Percentiles rank a stretch among this genome's conserved stretches.
Evolutionary conservation across 2,888 invertebrate genomes (phyloP).

Genomic region (Phasia obesa): DNA sequence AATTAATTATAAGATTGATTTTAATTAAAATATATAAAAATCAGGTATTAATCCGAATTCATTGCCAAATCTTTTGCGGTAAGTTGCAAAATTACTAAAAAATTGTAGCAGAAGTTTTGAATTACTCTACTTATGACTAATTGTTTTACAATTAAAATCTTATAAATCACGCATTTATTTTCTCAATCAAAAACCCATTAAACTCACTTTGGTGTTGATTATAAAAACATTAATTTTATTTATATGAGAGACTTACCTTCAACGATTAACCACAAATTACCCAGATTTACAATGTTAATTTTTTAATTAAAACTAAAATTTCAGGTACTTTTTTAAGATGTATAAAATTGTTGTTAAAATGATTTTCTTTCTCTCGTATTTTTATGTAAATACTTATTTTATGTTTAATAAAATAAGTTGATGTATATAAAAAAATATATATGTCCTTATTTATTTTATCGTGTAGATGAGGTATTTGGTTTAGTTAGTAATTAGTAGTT

Average conservation of each 20-base stretch:
- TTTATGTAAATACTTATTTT: background rate
- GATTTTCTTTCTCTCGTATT: background rate
- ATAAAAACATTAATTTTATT: constrained; percentile 19
- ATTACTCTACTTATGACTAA: too few species aligned
- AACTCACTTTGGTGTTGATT: constrained; percentile 15
- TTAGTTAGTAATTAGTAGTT: constrained; percentile 42
- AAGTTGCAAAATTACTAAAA: too few species aligned
- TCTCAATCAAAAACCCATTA: background rate
- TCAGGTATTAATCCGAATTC: too few species aligned
- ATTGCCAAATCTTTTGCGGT: too few species aligned
- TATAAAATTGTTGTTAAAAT: constrained; percentile 8
- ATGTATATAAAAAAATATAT: constrained; percentile 26
- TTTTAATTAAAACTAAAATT: constrained; percentile 51
- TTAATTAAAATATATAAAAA: too few species aligned
- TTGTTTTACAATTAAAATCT: too few species aligned
- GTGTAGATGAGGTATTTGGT: constrained; percentile 70
- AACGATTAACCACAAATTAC: constrained; percentile 80
- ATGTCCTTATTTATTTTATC: constrained; percentile 21
- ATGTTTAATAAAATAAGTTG: background rate
- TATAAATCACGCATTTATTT: too few species aligned
- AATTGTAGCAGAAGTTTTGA: too few species aligned
- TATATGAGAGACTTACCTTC: constrained; percentile 75
- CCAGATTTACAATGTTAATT: constrained; percentile 76
- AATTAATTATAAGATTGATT: too few species aligned
- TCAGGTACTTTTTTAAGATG: constrained; percentile 64